Percentiles rank a stretch among this genome's conserved stretches.
phyloP scores from a whole-genome alignment of 2,113 vertebrate genomes.

The Uria lomvia region DNA sequence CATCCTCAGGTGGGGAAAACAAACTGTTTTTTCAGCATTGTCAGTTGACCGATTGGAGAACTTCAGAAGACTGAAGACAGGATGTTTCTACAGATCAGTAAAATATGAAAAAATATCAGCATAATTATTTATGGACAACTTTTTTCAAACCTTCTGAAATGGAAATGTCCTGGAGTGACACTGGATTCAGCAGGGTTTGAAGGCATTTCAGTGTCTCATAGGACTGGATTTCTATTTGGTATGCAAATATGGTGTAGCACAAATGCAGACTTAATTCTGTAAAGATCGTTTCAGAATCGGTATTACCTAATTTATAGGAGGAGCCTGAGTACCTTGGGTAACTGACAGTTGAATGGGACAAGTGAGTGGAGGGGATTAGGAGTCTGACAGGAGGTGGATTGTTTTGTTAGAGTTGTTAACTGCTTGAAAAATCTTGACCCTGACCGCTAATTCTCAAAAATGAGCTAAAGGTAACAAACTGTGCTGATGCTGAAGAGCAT shows the following conservation, averaged over 20 bases:
- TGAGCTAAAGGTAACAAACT: background rate
- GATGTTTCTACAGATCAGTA: background rate
- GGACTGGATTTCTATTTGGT: background rate
- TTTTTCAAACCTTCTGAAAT: background rate
- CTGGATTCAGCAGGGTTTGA: background rate
- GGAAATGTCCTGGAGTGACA: background rate
- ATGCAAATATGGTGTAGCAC: background rate
- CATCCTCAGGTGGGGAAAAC: background rate
- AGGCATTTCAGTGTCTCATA: background rate
- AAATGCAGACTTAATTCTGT: background rate
- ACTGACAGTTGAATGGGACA: background rate
- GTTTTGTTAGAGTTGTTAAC: background rate
- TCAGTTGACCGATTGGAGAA: background rate
- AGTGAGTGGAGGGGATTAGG: background rate
- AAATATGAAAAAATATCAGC: background rate
- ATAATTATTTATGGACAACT: background rate
- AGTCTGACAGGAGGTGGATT: background rate
- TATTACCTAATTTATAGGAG: background rate
- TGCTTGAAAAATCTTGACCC: background rate
- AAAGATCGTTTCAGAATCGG: background rate
- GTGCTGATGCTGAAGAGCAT: accelerated
- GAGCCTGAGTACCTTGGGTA: background rate
- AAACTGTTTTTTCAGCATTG: background rate
- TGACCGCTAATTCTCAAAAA: background rate
- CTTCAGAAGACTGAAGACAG: background rate